A percentile compares a stretch with the other conserved stretches of the same genome.
Conservation (phyloP, 92 coral and sea anemone species). For the Phenganax marumi region DNA sequence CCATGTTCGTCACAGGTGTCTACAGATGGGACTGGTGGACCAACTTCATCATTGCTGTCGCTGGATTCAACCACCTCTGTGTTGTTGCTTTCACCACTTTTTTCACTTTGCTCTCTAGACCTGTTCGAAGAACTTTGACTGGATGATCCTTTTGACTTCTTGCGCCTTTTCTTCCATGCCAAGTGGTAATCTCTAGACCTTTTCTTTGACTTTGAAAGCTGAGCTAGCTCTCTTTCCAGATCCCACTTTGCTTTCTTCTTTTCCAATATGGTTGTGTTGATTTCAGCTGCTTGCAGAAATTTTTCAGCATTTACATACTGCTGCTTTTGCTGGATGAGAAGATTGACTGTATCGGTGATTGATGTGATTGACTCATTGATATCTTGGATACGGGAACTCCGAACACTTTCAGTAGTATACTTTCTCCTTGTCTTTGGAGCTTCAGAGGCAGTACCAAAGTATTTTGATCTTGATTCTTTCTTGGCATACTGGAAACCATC, state of each 20-base stretch:
- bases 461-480: constrained; percentile 46
- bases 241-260: neutral
- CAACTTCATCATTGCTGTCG: neutral
- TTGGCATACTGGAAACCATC: constrained; percentile 41
- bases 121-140: neutral
- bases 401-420: constrained; percentile 33
- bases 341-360: constrained; percentile 41
- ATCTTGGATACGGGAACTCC: constrained; percentile 36
- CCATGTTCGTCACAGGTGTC: no score
- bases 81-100: constrained; percentile 29
- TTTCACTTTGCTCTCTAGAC: neutral
- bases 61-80: constrained; percentile 17
- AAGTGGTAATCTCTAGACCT: neutral
- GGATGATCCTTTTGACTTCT: neutral
- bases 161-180: neutral
- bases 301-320: constrained; percentile 50
- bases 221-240: neutral
- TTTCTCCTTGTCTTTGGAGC: constrained; percentile 29
- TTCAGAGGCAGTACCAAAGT: neutral
- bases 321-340: constrained; percentile 51
- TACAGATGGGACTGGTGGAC: neutral
- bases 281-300: constrained; percentile 58
- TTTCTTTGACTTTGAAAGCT: constrained; percentile 5
- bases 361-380: constrained; percentile 42
- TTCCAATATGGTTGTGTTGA: constrained; percentile 26